Base-by-base conservation (phyloP, 2,113 vertebrate species). In the Falcunculus frontatus region DNA sequence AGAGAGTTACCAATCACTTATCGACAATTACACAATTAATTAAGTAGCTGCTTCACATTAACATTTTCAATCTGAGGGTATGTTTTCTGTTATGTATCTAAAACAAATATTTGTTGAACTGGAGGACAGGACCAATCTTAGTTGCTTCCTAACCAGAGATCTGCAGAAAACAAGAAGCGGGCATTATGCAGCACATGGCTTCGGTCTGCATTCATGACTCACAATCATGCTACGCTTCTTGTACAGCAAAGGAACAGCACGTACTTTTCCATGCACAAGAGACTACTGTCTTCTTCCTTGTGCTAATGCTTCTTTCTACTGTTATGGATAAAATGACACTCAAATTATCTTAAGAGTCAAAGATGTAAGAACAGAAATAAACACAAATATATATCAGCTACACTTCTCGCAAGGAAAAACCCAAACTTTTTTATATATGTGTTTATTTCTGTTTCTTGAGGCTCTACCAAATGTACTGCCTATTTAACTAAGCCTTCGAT, bases 41-140 rank as follows among this genome's bases (percentile, higher is more conserved):
- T 60, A 87, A 62, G 52, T 52, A 76, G 32, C 39, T 92, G 35
- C 9, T 76, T 86, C 75, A 63, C 64, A 82, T 84, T 81, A 79
- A 74, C 39, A 80, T 83, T 70, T 77, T 56, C 64, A 76, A 15
- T 47, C 32, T 59, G 37, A 93, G 23, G 37, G 42, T 35, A 10
- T 8, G 93, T 95, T 92, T 93, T 65, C 81, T 53, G 23, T 70
- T 84, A 37, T 9, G 5, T 37, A 91, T 76, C 33, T 69, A 75
- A 94, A 92, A 25, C 73, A 96, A 80, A 37, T 65, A 83, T 91
- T 72, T 93, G 19, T 87, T 10, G 3, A 74, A 22, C 32, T 67
- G 25, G 29, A 62, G 79, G 33, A 74, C 59, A 67, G 88, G 30
- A 74, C 56, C 47, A 76, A 27, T 74, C 25, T 75, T 18, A 57